phyloP scores from a whole-genome alignment of 1,140 invertebrate genomes.

The Ptiloglossa arizonensis region DNA sequence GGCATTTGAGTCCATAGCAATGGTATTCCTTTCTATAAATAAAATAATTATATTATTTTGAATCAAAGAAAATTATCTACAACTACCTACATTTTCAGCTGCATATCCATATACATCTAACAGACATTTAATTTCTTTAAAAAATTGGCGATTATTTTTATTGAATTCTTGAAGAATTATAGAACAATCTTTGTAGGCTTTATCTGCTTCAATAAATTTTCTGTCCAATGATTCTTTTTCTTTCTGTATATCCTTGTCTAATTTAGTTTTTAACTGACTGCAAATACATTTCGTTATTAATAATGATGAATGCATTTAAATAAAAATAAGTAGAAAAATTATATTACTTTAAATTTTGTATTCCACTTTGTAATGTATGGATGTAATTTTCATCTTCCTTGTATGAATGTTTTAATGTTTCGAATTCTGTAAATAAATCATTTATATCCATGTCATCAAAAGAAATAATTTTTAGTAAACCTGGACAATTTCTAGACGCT shows the following conservation, averaged over 20 bases:
- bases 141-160: constrained; percentile 66
- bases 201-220: constrained; percentile 67
- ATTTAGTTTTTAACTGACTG: constrained; percentile 69
- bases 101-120: constrained; percentile 71
- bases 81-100: constrained; percentile 67
- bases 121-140: constrained; percentile 64
- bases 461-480: constrained; percentile 67
- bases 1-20: constrained; percentile 76
- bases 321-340: constrained; percentile 25
- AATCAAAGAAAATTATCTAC: neutral
- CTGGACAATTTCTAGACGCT: constrained; percentile 68
- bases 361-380: constrained; percentile 66
- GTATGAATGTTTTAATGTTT: constrained; percentile 69
- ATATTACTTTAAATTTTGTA: constrained; percentile 72
- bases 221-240: constrained; percentile 66
- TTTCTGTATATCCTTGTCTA: constrained; percentile 74
- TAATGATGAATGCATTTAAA: constrained; percentile 11
- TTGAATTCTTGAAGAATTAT: constrained; percentile 70
- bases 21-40: constrained; percentile 68
- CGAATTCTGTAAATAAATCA: constrained; percentile 54
- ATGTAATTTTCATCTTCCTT: constrained; percentile 71
- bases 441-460: constrained; percentile 52
- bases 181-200: constrained; percentile 69
- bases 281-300: constrained; percentile 33
- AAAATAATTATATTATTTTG: neutral